Base-by-base conservation (phyloP, 2,888 invertebrate species). In the Argynnis bischoffii region DNA sequence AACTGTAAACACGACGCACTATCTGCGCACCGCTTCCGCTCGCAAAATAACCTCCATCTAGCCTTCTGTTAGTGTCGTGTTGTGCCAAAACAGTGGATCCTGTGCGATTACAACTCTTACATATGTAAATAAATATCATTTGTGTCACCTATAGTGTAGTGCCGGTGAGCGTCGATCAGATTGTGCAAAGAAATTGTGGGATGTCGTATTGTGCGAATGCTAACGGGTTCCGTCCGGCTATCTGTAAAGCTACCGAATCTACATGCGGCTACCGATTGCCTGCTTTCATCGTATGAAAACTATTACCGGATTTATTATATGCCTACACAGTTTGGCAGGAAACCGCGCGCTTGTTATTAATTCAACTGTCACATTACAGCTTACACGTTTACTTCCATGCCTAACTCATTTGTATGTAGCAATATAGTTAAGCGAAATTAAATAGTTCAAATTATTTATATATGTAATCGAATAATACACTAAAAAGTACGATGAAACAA, bases 1-100 rank as follows among this genome's bases (percentile, higher is more conserved):
- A 90, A 91, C 87, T 86, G 88, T 90, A 91, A 91, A 91, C 92
- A 92, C 90, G 89, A 89, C 89, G 89, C 86, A 88, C 80, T 85
- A 86, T 84, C 86, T 83, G 83, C 82, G 81, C 80, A 79, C 81
- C 82, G 89, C 86, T 88, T 89, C 88, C 88, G 86, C 86, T 88
- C 84, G 85, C 85, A 83, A 85, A 80, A 79, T 85, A 87, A 87
- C 86, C 86, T 86, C 82, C 85, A 86, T 87, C 84, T 79, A 82
- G 82, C 79, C 79, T 74, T 79, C 79, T 82, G 77, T 78, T 77
- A 82, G 88, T 89, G 87, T 89, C 83, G 89, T 89, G 89, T 88
- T 85, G 90, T 90, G 90, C 88, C 89, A 89, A 90, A 87, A 81
- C 76, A 78, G 79, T 86, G 87, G 81, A 86, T 86, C 79, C 73